Percentiles rank a stretch among this genome's conserved stretches.
Conservation (phyloP, 2,888 invertebrate genomes). For the Phrixothrix hirtus region DNA sequence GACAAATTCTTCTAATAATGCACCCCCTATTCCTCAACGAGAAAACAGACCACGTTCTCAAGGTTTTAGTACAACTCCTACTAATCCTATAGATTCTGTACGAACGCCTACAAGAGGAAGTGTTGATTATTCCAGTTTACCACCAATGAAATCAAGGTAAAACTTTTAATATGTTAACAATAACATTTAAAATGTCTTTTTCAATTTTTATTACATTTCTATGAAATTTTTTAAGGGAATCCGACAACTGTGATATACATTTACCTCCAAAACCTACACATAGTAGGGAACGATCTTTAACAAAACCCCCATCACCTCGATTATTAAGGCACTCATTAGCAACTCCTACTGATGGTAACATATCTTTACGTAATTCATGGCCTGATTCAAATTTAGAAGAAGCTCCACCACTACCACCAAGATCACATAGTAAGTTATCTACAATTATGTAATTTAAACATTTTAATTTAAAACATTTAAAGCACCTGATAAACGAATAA, state of each 20-base stretch:
- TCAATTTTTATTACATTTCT: neutral
- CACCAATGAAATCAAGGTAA: constrained; percentile 55
- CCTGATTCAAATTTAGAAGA: constrained; percentile 60
- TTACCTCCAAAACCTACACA: constrained; percentile 60
- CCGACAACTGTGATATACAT: constrained; percentile 50
- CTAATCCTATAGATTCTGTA: constrained; percentile 50
- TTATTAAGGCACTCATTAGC: constrained; percentile 59
- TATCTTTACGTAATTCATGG: constrained; percentile 63
- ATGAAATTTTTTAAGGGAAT: constrained; percentile 39
- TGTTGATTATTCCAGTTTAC: constrained; percentile 56
- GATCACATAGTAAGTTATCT: constrained; percentile 69
- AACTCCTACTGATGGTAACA: constrained; percentile 57
- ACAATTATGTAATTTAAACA: constrained; percentile 2
- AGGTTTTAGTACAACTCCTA: constrained; percentile 56
- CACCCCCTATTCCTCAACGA: constrained; percentile 65
- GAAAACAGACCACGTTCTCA: constrained; percentile 64
- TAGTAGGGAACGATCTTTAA: constrained; percentile 55
- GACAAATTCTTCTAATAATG: constrained; percentile 47
- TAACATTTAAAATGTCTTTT: too few relatives aligned
- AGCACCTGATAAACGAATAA: constrained; percentile 63
- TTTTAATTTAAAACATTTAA: constrained; percentile 25
- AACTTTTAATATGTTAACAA: too few relatives aligned
- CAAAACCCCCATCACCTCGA: constrained; percentile 62
- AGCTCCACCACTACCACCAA: constrained; percentile 80
- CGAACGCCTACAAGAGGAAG: constrained; percentile 54